Percentiles rank a stretch among this genome's conserved stretches.
Evolutionary conservation across 2,888 invertebrate species (phyloP).

Genomic region (Andrena trimmerana): DNA sequence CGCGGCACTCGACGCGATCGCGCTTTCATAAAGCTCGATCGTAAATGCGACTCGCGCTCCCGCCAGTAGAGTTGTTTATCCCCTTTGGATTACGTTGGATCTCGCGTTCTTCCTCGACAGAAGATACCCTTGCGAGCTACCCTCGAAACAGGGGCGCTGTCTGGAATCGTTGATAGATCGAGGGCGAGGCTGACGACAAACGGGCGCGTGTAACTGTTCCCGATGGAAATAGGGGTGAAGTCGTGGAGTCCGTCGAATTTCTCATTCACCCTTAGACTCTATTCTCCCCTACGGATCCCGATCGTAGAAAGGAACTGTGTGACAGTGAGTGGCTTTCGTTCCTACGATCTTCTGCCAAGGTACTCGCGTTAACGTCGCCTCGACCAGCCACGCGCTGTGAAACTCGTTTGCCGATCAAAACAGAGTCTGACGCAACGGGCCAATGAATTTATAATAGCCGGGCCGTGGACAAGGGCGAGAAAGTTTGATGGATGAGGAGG

Average conservation of each 20-base stretch:
- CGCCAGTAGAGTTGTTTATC: constrained; percentile 14
- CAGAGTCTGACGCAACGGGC: constrained; percentile 6
- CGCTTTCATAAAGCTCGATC: constrained; percentile 6
- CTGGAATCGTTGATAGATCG: constrained; percentile 45
- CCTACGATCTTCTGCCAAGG: too few relatives aligned
- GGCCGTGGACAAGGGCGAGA: neutral
- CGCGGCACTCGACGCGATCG: too few relatives aligned
- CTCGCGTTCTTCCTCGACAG: neutral
- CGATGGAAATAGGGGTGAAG: neutral
- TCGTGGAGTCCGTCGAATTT: too few relatives aligned
- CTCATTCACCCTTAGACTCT: neutral
- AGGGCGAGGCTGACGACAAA: constrained; percentile 29
- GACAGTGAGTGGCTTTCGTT: neutral
- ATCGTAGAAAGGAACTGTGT: neutral
- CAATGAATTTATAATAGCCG: constrained; percentile 37
- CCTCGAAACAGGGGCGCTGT: constrained; percentile 10
- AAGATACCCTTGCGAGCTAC: constrained; percentile 9
- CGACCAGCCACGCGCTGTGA: neutral
- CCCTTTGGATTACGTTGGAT: constrained; percentile 1
- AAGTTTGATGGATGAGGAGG: constrained; percentile 31
- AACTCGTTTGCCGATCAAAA: constrained; percentile 8
- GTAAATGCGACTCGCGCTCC: neutral
- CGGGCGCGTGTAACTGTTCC: constrained; percentile 24
- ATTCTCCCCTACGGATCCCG: neutral
- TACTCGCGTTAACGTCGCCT: too few relatives aligned